These are phyloP conservation scores for Apoda limacodes DNA, from an alignment of 2,888 invertebrate genomes.

Conservation along the genomic window DNA sequence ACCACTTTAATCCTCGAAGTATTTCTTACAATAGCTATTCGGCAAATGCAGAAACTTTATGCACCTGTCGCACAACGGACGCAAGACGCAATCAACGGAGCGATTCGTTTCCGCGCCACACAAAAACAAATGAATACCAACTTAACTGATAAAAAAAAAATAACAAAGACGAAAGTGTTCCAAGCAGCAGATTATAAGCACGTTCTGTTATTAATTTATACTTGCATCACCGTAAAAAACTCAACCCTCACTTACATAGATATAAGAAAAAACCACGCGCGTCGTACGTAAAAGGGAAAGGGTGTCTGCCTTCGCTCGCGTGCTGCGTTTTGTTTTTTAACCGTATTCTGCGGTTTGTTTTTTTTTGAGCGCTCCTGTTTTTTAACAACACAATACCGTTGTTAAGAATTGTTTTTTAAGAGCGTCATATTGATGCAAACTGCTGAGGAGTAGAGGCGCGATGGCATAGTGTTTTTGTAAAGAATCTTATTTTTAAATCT, in stretches of 20 bases:
- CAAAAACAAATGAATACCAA: slow-evolving; percentile 64
- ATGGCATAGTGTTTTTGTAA: slow-evolving; percentile 47
- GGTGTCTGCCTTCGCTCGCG: slow-evolving; percentile 60
- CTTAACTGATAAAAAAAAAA: slow-evolving; percentile 47
- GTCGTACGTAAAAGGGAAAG: slow-evolving; percentile 68
- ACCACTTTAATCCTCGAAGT: too few relatives aligned
- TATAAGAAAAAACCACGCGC: slow-evolving; percentile 62
- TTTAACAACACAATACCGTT: slow-evolving; percentile 66
- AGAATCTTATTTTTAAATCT: slow-evolving; percentile 59
- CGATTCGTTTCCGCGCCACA: slow-evolving; percentile 51
- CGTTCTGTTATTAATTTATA: slow-evolving; percentile 70
- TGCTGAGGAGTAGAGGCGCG: slow-evolving; percentile 49
- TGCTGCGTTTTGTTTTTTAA: slow-evolving; percentile 67
- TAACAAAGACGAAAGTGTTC: slow-evolving; percentile 67
- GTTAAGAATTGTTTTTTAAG: slow-evolving; percentile 61
- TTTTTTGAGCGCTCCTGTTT: slow-evolving; percentile 63
- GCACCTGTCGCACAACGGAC: slow-evolving; percentile 46
- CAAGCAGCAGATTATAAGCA: slow-evolving; percentile 63
- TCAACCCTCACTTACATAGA: slow-evolving; percentile 58
- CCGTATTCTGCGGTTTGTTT: slow-evolving; percentile 64
- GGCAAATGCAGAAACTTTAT: slow-evolving; percentile 24
- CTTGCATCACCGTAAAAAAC: slow-evolving; percentile 60
- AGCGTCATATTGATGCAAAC: slow-evolving; percentile 56
- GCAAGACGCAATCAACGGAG: slow-evolving; percentile 52
- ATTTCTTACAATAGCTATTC: slow-evolving; percentile 6